Conservation (phyloP, 2,888 invertebrate genomes). For the Ommatoiulus sabulosus region DNA sequence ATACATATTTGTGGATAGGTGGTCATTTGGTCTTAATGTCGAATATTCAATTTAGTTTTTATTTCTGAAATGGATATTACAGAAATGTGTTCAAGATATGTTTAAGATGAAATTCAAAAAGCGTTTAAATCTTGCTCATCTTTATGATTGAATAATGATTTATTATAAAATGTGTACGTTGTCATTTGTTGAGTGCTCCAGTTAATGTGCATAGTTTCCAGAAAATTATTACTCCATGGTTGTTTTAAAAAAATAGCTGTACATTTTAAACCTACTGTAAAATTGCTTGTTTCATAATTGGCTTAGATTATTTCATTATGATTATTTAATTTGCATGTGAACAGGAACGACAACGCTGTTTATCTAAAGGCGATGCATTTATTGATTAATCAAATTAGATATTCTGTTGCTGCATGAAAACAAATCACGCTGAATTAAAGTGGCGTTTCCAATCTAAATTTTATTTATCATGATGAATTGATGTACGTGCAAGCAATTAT, state of each 20-base stretch:
- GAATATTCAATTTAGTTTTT: too few relatives aligned
- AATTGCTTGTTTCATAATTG: neutral
- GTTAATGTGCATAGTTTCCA: too few relatives aligned
- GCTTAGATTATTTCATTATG: neutral
- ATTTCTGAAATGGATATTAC: too few relatives aligned
- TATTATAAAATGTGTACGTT: too few relatives aligned
- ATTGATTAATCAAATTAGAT: conserved; percentile 1
- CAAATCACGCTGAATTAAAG: neutral
- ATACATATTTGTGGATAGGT: neutral
- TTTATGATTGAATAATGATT: too few relatives aligned
- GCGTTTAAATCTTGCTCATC: too few relatives aligned
- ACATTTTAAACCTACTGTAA: neutral
- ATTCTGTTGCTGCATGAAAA: neutral
- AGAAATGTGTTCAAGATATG: too few relatives aligned
- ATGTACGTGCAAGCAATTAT: neutral
- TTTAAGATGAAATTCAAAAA: too few relatives aligned
- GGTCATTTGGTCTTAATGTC: neutral
- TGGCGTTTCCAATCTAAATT: neutral
- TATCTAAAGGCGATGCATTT: neutral
- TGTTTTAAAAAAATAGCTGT: neutral
- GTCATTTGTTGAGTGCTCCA: too few relatives aligned
- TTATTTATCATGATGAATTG: neutral
- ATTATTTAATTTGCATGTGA: neutral
- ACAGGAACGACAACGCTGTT: neutral
- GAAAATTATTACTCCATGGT: too few relatives aligned